Evolutionary conservation across 2,888 invertebrate genomes (phyloP).

Genomic region (Apocheima hispidaria): DNA sequence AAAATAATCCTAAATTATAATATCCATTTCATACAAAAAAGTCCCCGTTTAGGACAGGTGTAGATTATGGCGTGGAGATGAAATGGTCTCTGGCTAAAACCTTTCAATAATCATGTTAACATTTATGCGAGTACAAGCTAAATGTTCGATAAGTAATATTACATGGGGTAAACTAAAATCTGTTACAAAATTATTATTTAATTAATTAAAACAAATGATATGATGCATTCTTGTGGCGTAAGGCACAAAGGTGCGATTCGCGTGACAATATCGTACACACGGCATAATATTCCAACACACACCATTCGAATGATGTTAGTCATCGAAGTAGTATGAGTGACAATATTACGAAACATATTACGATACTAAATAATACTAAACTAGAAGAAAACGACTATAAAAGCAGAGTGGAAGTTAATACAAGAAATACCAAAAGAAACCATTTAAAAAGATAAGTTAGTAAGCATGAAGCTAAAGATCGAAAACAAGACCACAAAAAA

Average conservation of each 20-base stretch:
- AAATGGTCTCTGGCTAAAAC: conserved; percentile 60
- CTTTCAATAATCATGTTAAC: conserved; percentile 20
- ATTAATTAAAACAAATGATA: conserved; percentile 84
- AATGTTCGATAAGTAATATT: conserved; percentile 67
- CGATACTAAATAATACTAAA: conserved; percentile 67
- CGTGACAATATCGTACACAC: conserved; percentile 50
- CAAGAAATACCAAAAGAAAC: conserved; percentile 51
- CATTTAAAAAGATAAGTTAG: conserved; percentile 47
- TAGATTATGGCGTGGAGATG: conserved; percentile 53
- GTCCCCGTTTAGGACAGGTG: conserved; percentile 72
- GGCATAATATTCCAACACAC: conserved; percentile 25
- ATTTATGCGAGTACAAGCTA: conserved; percentile 60
- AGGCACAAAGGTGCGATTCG: conserved; percentile 68
- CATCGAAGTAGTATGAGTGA: conserved; percentile 16
- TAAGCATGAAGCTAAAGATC: conserved; percentile 47
- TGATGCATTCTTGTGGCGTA: conserved; percentile 85
- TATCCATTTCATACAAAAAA: conserved; percentile 83
- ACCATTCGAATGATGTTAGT: conserved; percentile 33
- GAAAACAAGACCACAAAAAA: conserved; percentile 23
- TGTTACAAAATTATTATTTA: conserved; percentile 72
- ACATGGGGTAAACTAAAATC: conserved; percentile 68
- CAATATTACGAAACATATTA: conserved; percentile 50
- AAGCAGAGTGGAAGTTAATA: conserved; percentile 52
- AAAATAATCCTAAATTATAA: conserved; percentile 47
- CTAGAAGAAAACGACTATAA: conserved; percentile 66